Evolutionary conservation across 2,113 vertebrate genomes (phyloP), one percentile per base, ranked within the genome.

Genomic region (Ictalurus furcatus): DNA sequence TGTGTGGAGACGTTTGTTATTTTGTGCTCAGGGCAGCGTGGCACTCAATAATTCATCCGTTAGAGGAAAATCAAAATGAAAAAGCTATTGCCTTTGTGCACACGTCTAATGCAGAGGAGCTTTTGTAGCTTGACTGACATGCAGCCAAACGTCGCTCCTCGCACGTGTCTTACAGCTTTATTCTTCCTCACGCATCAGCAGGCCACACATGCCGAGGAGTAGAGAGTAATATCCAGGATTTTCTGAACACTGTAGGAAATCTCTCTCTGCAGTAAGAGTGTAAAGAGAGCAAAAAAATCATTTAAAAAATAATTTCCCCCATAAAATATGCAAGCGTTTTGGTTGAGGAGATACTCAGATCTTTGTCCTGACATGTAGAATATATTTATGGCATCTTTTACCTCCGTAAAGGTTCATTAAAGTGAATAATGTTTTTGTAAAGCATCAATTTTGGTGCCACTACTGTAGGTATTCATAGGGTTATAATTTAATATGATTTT

Each of bases 41-140:
- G 78, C 63, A 71, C 87, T 91, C 84, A 90, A 90, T 91, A 84
- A 91, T 91, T 91, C 30, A 91, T 88, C 71, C 67, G 67, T 84
- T 86, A 63, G 71, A 52, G 44, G 71, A 80, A 48, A 88, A 76
- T 76, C 48, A 34, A 14, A 54, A 85, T 89, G 59, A 65, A 85
- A 65, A 82, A 89, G 23, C 54, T 82, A 25, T 54, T 83, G 74
- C 78, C 4, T 73, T 85, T 84, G 88, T 90, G 61, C 44, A 88
- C 6, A 65, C 54, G 30, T 87, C 65, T 87, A 74, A 73, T 59
- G 17, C 58, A 78, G 69, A 87, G 17, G 16, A 13, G 58, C 84
- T 67, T 88, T 85, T 73, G 58, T 34, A 44, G 19, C 37, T 87
- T 83, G 48, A 81, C 44, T 88, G 82, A 88, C 78, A 16, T 48